These are phyloP conservation scores for Eustalomyia histrio DNA, from an alignment of 2,888 invertebrate species.

Conservation along the genomic window DNA sequence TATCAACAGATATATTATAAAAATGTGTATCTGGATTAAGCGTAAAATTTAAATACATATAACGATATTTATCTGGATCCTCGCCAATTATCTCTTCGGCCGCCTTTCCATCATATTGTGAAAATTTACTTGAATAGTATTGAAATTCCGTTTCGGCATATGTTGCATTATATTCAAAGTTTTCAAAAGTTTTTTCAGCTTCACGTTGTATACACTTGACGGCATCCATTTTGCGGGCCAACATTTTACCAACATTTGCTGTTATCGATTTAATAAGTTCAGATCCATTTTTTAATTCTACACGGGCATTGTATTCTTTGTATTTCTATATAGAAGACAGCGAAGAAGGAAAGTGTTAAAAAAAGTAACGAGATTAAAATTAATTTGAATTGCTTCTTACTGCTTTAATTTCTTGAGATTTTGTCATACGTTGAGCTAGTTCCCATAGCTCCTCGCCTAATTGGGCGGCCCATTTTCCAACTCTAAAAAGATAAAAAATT, in stretches of 20 bases:
- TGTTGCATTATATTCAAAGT: slow-evolving; percentile 81
- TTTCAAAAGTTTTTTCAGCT: slow-evolving; percentile 86
- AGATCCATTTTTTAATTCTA: slow-evolving; percentile 89
- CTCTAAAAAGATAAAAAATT: slow-evolving; percentile 81
- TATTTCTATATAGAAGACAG: slow-evolving; percentile 72
- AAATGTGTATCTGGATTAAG: slow-evolving; percentile 89
- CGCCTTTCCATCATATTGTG: slow-evolving; percentile 79
- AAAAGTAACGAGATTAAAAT: not conserved
- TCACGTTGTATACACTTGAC: slow-evolving; percentile 89
- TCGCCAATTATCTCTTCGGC: slow-evolving; percentile 72
- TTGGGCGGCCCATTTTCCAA: slow-evolving; percentile 88
- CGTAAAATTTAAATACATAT: slow-evolving; percentile 81
- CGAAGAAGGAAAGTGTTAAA: not conserved
- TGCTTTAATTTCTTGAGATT: slow-evolving; percentile 87
- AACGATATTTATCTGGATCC: slow-evolving; percentile 72
- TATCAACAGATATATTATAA: slow-evolving; percentile 90
- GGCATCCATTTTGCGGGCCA: slow-evolving; percentile 93
- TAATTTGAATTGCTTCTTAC: slow-evolving; percentile 82
- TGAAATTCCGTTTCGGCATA: slow-evolving; percentile 75
- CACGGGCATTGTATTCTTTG: slow-evolving; percentile 87
- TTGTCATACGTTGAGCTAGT: slow-evolving; percentile 88
- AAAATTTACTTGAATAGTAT: slow-evolving; percentile 92
- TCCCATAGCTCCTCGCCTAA: slow-evolving; percentile 90
- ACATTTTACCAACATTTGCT: slow-evolving; percentile 90
- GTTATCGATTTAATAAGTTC: slow-evolving; percentile 89